phyloP scores from a whole-genome alignment of 1,140 invertebrate genomes.

The Gonioctena quinquepunctata region DNA sequence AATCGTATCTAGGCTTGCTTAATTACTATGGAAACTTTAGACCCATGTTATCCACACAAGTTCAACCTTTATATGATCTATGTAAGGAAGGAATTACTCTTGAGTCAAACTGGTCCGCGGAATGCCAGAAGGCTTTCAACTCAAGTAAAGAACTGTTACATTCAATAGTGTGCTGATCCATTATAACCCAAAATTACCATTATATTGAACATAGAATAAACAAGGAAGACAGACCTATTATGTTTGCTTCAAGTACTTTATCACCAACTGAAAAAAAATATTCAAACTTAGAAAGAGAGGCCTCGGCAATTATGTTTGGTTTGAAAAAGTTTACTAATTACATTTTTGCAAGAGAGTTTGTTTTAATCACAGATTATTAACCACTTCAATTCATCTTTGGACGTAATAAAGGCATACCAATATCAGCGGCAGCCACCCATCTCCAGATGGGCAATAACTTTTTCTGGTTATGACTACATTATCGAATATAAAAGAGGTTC shows the following conservation, averaged over 20 bases:
- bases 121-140: slow-evolving; percentile 46
- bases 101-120: slow-evolving; percentile 38
- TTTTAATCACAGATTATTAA: not conserved
- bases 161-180: slow-evolving; percentile 39
- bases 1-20: slow-evolving; percentile 51
- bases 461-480: too few relatives aligned
- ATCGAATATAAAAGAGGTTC: too few relatives aligned
- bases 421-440: not conserved
- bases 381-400: not conserved
- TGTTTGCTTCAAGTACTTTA: not conserved
- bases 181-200: slow-evolving; percentile 41
- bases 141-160: slow-evolving; percentile 41
- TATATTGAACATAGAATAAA: slow-evolving; percentile 35
- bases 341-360: slow-evolving; percentile 20
- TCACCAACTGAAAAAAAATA: not conserved
- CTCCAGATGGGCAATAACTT: too few relatives aligned
- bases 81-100: slow-evolving; percentile 47
- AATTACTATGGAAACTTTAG: slow-evolving; percentile 55
- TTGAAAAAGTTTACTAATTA: slow-evolving; percentile 36
- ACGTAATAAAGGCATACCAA: not conserved
- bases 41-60: slow-evolving; percentile 44
- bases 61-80: slow-evolving; percentile 53
- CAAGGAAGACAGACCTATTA: not conserved
- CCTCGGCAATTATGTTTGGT: slow-evolving; percentile 34
- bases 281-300: slow-evolving; percentile 22